Evolutionary conservation across 2,888 invertebrate species (phyloP), one percentile per base, ranked within the genome.

Genomic region (Dynastes hyllus): DNA sequence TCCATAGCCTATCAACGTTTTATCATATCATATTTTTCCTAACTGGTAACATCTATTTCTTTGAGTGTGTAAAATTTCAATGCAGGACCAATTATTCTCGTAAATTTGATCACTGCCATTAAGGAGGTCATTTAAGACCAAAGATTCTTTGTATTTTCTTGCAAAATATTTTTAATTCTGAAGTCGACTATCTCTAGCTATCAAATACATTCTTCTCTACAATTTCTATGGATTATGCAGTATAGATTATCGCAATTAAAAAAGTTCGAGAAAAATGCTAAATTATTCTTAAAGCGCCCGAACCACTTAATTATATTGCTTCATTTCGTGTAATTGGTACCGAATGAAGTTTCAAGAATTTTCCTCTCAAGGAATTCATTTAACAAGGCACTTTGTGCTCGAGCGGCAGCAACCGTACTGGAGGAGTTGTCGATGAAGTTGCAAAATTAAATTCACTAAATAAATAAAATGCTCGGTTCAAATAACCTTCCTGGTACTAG

Each of bases 371-470:
- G 75, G 66, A 78, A 73, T 69, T 67, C 67, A 78, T 78, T 77
- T 78, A 76, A 75, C 78, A 73, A 75, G 80, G 66, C 69, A 80
- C 75, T 75, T 77, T 66, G 76, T 61, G 73, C 22, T 61, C 61
- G 73, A 40, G 73, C 45, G 27, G 61, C 2, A 22, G 50, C 9
- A 75, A 63, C 69, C 9, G 76, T 27, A 69, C 51, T 78, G 75
- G 77, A 78, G 76, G 80, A 80, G 80, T 78, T 76, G 79, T 71
- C 78, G 80, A 75, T 73, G 65, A 66, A 79, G 75, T 76, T 76
- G 70, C 70, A 81, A 83, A 84, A 84, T 84, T 83, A 81, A 84
- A 83, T 83, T 83, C 82, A 66, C 82, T 82, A 84, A 82, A 84
- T 83, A 83, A 83, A 83, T 83, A 83, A 82, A 83, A 83, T 83